Percentiles rank a stretch among this genome's conserved stretches.
phyloP scores from a whole-genome alignment of 1,140 invertebrate genomes.

The Brachystomella parvula region DNA sequence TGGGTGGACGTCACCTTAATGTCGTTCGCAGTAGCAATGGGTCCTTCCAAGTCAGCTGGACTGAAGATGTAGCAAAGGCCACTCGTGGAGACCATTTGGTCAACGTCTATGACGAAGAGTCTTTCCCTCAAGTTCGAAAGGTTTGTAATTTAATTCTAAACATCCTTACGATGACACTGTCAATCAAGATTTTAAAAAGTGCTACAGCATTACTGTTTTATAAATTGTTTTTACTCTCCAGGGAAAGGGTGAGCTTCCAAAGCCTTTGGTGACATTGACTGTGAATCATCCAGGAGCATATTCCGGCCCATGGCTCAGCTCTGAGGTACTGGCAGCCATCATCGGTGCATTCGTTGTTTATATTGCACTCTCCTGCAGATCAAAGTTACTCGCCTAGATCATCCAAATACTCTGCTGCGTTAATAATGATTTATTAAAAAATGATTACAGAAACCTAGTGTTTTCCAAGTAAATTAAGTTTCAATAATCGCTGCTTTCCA shows the following conservation, averaged over 20 bases:
- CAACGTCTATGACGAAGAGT: conserved; percentile 84
- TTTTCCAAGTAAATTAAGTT: too few relatives aligned
- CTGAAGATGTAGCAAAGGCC: conserved; percentile 71
- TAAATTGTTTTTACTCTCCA: conserved; percentile 43
- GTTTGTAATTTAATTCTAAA: conserved; percentile 42
- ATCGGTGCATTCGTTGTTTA: conserved; percentile 73
- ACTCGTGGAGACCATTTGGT: conserved; percentile 65
- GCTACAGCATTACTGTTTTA: conserved; percentile 13
- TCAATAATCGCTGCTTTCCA: too few relatives aligned
- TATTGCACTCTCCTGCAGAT: conserved; percentile 73
- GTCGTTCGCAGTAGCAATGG: conserved; percentile 21
- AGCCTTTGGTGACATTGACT: conserved; percentile 64
- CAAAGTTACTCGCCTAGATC: conserved; percentile 60
- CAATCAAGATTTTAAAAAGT: conserved; percentile 7
- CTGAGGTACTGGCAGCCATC: conserved; percentile 76
- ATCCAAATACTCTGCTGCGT: background rate
- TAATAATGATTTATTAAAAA: background rate
- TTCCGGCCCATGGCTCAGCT: conserved; percentile 83
- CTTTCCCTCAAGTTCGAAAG: conserved; percentile 70
- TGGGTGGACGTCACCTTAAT: conserved; percentile 48
- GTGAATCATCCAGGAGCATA: conserved; percentile 78
- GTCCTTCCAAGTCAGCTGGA: conserved; percentile 72
- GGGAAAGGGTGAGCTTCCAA: conserved; percentile 51
- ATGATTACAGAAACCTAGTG: background rate
- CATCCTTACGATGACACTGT: background rate